phyloP scores from a whole-genome alignment of 2,797 vertebrate genomes.

The Pygocentrus nattereri region DNA sequence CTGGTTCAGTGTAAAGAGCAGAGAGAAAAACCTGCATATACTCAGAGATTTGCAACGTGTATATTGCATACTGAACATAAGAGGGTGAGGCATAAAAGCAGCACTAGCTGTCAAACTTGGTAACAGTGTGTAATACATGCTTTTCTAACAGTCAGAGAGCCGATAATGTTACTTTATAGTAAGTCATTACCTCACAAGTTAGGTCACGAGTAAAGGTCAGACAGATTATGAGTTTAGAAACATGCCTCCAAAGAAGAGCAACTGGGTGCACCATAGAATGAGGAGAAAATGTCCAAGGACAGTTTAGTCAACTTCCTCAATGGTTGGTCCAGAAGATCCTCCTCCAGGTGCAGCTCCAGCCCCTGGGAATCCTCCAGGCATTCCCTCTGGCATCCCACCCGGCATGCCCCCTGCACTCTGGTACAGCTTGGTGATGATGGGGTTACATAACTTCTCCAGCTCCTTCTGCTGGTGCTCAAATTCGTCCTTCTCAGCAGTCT shows the following conservation, averaged over 20 bases:
- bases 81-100: slow-evolving; percentile 15
- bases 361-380: slow-evolving; percentile 78
- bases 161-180: slow-evolving; percentile 33
- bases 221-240: background rate
- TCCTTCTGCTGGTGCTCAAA: slow-evolving; percentile 84
- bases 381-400: slow-evolving; percentile 79
- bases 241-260: slow-evolving; percentile 24
- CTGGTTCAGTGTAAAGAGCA: background rate
- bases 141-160: slow-evolving; percentile 22
- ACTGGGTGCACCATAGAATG: slow-evolving; percentile 25
- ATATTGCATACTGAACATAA: slow-evolving; percentile 27
- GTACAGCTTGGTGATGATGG: slow-evolving; percentile 82
- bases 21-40: background rate
- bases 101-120: slow-evolving; percentile 29
- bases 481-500: slow-evolving; percentile 83
- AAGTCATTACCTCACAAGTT: background rate
- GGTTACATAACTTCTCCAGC: slow-evolving; percentile 81
- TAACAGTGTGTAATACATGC: slow-evolving; percentile 34
- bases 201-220: slow-evolving; percentile 7
- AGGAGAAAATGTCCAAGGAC: slow-evolving; percentile 38
- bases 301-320: slow-evolving; percentile 82
- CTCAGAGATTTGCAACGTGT: background rate
- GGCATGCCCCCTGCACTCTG: slow-evolving; percentile 74
- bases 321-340: slow-evolving; percentile 78
- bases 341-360: slow-evolving; percentile 69